Percentiles rank a stretch among this genome's conserved stretches.
Conservation (phyloP, 2,113 vertebrate genomes). For the Ciconia maguari region DNA sequence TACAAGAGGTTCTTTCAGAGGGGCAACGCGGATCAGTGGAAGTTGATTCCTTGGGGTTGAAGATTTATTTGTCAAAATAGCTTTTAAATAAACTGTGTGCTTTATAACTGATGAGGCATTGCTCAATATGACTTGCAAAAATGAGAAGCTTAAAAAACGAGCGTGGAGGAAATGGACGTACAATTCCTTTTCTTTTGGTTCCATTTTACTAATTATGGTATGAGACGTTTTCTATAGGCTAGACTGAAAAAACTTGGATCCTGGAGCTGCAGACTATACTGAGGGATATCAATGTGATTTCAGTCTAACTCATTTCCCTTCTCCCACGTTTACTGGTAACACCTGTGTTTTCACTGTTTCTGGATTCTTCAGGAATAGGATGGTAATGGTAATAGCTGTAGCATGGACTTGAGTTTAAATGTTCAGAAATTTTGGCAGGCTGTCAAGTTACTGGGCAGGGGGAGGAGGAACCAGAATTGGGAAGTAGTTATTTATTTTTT, state of each 20-base stretch:
- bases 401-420: not conserved
- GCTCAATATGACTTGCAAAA: not conserved
- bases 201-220: not conserved
- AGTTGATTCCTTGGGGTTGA: not conserved
- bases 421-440: not conserved
- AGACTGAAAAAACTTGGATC: not conserved
- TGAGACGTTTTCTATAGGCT: not conserved
- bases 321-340: not conserved
- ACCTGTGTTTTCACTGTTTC: not conserved
- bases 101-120: not conserved
- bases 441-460: not conserved
- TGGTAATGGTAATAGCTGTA: not conserved
- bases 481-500: conserved; percentile 19
- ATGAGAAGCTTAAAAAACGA: not conserved
- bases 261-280: not conserved
- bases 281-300: not conserved
- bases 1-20: not conserved
- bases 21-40: not conserved
- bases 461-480: not conserved
- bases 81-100: not conserved
- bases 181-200: not conserved
- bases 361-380: not conserved
- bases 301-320: not conserved
- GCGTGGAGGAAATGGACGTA: not conserved
- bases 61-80: not conserved